Base-by-base conservation (phyloP, 1,140 invertebrate species). In the Pseudomyrmex gracilis region DNA sequence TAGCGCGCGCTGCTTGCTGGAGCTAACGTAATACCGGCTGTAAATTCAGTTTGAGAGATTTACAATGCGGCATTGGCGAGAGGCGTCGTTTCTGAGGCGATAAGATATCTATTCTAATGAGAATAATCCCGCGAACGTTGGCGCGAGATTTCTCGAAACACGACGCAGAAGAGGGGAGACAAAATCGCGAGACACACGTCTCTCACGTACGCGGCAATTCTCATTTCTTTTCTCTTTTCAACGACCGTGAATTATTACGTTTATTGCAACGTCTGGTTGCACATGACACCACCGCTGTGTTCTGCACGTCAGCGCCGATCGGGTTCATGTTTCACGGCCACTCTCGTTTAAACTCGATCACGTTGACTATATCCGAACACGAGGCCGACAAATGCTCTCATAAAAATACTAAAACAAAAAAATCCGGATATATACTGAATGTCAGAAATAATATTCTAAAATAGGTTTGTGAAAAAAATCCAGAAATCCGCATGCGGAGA, bases 21-120 rank as follows among this genome's bases (percentile, higher is more conserved):
- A 0, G 17, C 60, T 77, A 43, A n/a, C 22, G 20, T 77, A 82
- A 82, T 82, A 9, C 24, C 15, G 3, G 58, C 24, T 43, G 45
- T 80, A 71, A 80, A 71, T 58, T 47, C 43, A 70, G 43, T 80
- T 80, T 80, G 76, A 71, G 53, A 80, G 76, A 80, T 80, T 80
- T 80, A 80, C 76, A 55, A 68, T 47, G 76, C 17, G 20, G 15
- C 64, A 78, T 70, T 13, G 34, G 51, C n/a, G 17, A 55, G 51
- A 57, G 47, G 17, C 43, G 53, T 47, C 24, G 51, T 70, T 58
- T 20, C 66, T 34, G 34, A 12, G 34, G 47, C 57, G 70, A 82
- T 73, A 82, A 82, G 57, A 51, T 74, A 74, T 82, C 78, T 73
- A 82, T 73, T 63, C 57, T 63, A 82, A 61, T 43, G 45, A 63